Conservation (phyloP, 2,113 vertebrate species). For the Orientallactaga bullata region DNA sequence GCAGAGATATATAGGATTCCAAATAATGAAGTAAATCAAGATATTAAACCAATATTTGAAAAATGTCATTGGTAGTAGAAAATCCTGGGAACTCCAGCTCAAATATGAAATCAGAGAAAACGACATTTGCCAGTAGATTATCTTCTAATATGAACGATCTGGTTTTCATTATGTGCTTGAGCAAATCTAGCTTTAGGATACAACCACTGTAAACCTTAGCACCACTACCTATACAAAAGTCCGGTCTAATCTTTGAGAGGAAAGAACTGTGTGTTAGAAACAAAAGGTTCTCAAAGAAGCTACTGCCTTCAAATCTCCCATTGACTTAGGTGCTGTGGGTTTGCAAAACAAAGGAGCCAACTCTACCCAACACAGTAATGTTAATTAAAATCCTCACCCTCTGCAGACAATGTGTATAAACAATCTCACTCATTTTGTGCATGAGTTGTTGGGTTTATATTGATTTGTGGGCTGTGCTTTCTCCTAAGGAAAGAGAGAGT, state of each 20-base stretch:
- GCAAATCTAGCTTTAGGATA: neutral
- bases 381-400: slow-evolving; percentile 27
- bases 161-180: slow-evolving; percentile 31
- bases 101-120: slow-evolving; percentile 59
- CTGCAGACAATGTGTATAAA: neutral
- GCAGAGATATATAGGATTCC: neutral
- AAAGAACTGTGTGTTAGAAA: neutral
- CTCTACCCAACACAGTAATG: neutral
- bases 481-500: neutral
- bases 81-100: slow-evolving; percentile 53
- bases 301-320: neutral
- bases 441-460: neutral
- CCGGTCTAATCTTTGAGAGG: neutral
- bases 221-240: neutral
- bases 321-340: neutral
- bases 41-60: slow-evolving; percentile 71
- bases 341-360: neutral
- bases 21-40: slow-evolving; percentile 51
- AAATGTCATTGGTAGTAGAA: slow-evolving; percentile 55
- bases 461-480: neutral
- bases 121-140: slow-evolving; percentile 41
- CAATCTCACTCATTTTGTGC: neutral
- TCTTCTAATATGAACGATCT: slow-evolving; percentile 13
- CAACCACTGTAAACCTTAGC: neutral
- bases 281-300: slow-evolving; percentile 14